Evolutionary conservation across 2,113 vertebrate genomes (phyloP), one percentile per base, ranked within the genome.

Genomic region (Engystomops pustulosus): DNA sequence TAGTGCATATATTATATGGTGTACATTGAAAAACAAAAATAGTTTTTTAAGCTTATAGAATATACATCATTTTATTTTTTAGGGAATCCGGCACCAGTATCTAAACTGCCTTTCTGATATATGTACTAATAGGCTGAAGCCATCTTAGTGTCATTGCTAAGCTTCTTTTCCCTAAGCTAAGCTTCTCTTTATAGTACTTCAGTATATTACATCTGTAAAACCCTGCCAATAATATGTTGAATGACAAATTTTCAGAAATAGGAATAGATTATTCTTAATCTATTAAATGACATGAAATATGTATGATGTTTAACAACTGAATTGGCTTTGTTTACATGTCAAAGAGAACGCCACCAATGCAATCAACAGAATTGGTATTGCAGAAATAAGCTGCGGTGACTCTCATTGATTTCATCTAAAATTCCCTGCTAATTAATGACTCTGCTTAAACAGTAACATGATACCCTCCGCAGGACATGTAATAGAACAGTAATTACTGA

Each of bases 401-500:
- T 83, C 41, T 36, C 44, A 49, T 78, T 23, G 32, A 69, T 69
- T 77, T 78, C 11, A 77, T 77, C 45, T 77, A 67, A 67, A 84
- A 77, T 27, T 41, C 30, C 14, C 45, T 23, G 20, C 70, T 84
- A 84, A 78, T 84, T 77, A 77, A 77, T 53, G 58, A 15, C 70
- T 65, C 4, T 67, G 69, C 38, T 51, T 62, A 8, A 49, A 23
- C 32, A 69, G 51, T 67, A 78, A 53, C 20, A 30, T 68, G 72
- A 84, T 49, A 77, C 82, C 30, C 53, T 67, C 68, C 12, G 5
- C 72, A 68, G 82, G 44, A 76, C 38, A 75, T 32, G 58, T 25
- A 17, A 25, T 45, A 44, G 25, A 65, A 47, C 15, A 76, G 53
- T 76, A 62, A 75, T 83, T 83, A 83, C 38, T 83, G 30, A 27